phyloP scores from a whole-genome alignment of 2,113 vertebrate species.

The Oxygymnocypris stewartii region DNA sequence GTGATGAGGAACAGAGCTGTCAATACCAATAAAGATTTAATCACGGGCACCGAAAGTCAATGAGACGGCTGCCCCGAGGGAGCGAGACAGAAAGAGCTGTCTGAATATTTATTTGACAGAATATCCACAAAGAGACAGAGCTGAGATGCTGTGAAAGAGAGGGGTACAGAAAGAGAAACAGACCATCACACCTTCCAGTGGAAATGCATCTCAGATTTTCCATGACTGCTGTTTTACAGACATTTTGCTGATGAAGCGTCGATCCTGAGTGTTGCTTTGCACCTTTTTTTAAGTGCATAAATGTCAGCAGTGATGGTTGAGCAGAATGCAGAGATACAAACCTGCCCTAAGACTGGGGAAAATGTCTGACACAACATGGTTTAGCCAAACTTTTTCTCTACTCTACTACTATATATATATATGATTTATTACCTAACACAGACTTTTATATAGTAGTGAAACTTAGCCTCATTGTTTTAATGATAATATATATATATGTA shows the following conservation, averaged over 20 bases:
- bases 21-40: constrained; percentile 75
- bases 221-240: constrained; percentile 7
- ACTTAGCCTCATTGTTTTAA: too few relatives aligned
- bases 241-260: constrained; percentile 26
- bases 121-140: constrained; percentile 36
- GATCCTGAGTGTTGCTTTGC: constrained; percentile 1
- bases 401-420: too few relatives aligned
- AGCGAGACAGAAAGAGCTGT: constrained; percentile 31
- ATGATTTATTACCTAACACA: too few relatives aligned
- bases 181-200: constrained; percentile 17
- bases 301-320: constrained; percentile 20
- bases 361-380: background rate
- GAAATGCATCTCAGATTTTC: constrained; percentile 7
- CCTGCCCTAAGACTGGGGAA: background rate
- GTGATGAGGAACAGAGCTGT: constrained; percentile 57
- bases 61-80: constrained; percentile 63
- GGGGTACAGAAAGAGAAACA: background rate
- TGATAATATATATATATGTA: too few relatives aligned
- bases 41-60: constrained; percentile 63
- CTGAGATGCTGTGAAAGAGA: constrained; percentile 37
- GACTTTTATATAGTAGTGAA: too few relatives aligned
- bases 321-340: background rate
- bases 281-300: constrained; percentile 10
- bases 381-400: background rate
- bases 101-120: constrained; percentile 21